Conservation (phyloP, 2,797 vertebrate species). For the Syncerus caffer region DNA sequence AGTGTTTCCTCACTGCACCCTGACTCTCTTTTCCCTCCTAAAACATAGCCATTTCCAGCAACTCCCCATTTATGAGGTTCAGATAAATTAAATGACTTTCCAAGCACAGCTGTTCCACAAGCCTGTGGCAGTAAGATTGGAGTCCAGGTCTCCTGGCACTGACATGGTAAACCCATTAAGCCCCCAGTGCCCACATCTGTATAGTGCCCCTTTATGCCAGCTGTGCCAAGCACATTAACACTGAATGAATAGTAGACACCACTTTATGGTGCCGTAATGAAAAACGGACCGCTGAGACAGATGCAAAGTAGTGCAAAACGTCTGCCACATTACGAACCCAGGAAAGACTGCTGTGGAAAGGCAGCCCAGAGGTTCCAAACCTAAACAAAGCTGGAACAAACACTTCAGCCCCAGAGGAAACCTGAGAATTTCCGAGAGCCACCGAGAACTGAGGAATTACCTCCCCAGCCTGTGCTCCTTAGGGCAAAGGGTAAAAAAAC, state of each 20-base stretch:
- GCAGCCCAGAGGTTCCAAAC: conserved; percentile 34
- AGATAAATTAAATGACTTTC: conserved; percentile 32
- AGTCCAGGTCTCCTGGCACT: neutral
- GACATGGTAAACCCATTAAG: neutral
- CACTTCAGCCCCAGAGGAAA: conserved; percentile 50
- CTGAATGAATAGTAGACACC: neutral
- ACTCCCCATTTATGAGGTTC: neutral
- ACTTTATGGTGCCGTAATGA: neutral
- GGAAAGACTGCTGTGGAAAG: conserved; percentile 2
- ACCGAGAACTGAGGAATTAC: neutral
- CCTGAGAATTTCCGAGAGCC: conserved; percentile 51
- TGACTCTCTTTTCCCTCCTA: neutral
- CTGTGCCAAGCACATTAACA: neutral
- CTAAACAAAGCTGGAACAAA: conserved; percentile 47
- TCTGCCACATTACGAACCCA: neutral
- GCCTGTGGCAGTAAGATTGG: neutral
- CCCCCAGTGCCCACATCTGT: neutral
- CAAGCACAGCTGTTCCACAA: neutral
- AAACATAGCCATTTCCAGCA: neutral
- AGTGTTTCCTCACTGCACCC: neutral
- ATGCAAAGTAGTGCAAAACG: neutral
- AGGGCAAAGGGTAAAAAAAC: conserved; percentile 73
- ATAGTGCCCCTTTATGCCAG: neutral
- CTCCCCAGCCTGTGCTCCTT: conserved; percentile 40
- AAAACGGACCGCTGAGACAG: neutral